Evolutionary conservation across 2,113 vertebrate genomes (phyloP), one percentile per base, ranked within the genome.

Genomic region (Embiotoca jacksoni): DNA sequence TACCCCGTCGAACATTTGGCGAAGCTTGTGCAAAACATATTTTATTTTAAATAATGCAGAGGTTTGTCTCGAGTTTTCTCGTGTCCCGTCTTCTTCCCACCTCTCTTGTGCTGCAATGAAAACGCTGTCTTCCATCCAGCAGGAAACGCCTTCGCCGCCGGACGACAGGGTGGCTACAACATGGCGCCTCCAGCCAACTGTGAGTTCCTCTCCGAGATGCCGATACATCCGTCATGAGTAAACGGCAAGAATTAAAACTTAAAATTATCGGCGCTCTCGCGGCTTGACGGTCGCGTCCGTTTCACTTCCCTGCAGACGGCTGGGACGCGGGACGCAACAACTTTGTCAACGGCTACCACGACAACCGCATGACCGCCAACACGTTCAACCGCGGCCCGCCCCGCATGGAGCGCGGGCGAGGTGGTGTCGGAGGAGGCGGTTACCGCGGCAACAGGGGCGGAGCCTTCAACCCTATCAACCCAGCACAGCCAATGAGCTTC

Each of bases 261-360:
- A 23, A 23, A 23, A 23, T 23, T 23, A 23, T 23, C 23, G 23
- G 23, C 23, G 23, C 23, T 23, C 23, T 23, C 23, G 23, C 23
- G 23, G 23, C 23, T 23, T 23, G 23, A 23, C 23, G 23, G 23
- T 23, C 23, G 23, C 23, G 23, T 46, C 3, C 44, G 7, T 46
- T 46, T 11, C 11, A 7, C 44, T 16, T 63, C 5, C 33, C 30
- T 49, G 71, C 72, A 96, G 94, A 94, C 58, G 89, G 89, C 7
- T 96, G 94, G 95, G 94, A 93, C 4, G 89, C 75, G 9, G 73
- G 64, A 14, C 94, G 95, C 80, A 93, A 92, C 87, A 96, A 95
- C 82, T 96, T 95, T 65, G 92, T 95, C 1, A 96, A 96, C 37
- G 95, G 95, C 64, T 96, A 90, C 74, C 91, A 95, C 0, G 95